Base-by-base conservation (phyloP, 92 coral and sea anemone species). In the Zoanthus sansibaricus region DNA sequence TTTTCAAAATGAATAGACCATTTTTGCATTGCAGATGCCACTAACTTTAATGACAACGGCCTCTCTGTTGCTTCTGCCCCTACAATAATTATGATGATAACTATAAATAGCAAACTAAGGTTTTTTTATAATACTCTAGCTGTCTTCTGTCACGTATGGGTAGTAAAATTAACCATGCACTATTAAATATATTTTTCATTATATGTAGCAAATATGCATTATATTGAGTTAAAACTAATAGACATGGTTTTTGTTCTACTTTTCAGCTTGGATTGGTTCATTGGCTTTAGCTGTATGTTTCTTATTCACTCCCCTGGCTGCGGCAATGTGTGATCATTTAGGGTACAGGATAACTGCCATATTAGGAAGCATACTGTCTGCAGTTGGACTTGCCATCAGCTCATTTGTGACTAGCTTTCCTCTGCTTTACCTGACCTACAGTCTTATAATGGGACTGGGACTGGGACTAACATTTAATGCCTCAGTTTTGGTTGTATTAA, bases 191-290 rank as follows among this genome's bases (percentile, higher is more conserved):
- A 25, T 25, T 25, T 25, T 25, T 25, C 25, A 25, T 37, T 37
- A 37, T 49, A 2, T 11, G 12, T 49, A 49, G 7, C 54, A 49
- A 7, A 1, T 9, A 3, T 49, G 9, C 6, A 49, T 7, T 49
- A 49, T 11, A 49, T 7, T 49, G 42, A 37, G 42, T 37, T 37
- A 31, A 17, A n/a, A 71, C 32, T 71, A 3, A 15, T 18, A 45
- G 1, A 2, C 3, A 7, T 75, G 0, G 7, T 11, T 79, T 64
- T 20, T 64, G 4, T n/a, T 44, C 62, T 20, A 10, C 15, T 2
- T 79, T 79, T 79, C 84, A 79, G 84, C 84, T 7, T 79, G 84
- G 84, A 74, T 79, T 64, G 84, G 84, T 11, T 79, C 84, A 42
- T 18, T 79, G 58, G 54, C 84, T 1, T 72, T 79, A 44, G 84